Conservation (phyloP, 2,888 invertebrate genomes). For the Synanthedon andrenaeformis region DNA sequence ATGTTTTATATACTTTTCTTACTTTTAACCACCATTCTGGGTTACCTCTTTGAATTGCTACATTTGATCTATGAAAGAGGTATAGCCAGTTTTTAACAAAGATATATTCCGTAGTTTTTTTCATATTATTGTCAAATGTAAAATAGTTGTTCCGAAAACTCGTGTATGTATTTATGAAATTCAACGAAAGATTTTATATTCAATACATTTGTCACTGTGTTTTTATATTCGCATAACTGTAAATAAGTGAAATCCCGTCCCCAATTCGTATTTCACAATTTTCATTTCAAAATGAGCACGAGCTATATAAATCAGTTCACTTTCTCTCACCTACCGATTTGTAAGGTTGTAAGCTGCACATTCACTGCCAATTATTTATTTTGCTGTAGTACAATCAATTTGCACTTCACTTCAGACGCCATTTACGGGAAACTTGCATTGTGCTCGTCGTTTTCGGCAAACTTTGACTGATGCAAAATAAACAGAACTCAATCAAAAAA, state of each 20-base stretch:
- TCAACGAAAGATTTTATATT: conserved; percentile 23
- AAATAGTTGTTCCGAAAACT: neutral
- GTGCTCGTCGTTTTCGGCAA: neutral
- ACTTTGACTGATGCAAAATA: no score
- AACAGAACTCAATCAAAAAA: no score
- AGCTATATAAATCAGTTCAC: conserved; percentile 38
- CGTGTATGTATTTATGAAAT: neutral
- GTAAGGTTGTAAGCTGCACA: conserved; percentile 24
- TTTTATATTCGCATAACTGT: conserved; percentile 31
- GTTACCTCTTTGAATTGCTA: no score
- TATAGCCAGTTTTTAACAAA: no score
- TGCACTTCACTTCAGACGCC: neutral
- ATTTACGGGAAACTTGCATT: neutral
- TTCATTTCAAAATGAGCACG: conserved; percentile 30
- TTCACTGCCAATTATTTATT: conserved; percentile 23
- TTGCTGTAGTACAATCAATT: conserved; percentile 1
- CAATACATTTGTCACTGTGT: conserved; percentile 19
- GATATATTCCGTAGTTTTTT: no score
- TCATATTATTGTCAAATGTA: no score
- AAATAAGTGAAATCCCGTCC: conserved; percentile 33
- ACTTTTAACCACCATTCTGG: no score
- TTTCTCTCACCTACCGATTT: conserved; percentile 41
- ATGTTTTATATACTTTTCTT: no score
- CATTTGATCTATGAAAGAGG: no score
- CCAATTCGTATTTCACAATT: conserved; percentile 39